Evolutionary conservation across 2,888 invertebrate genomes (phyloP), one percentile per base, ranked within the genome.

Genomic region (Phaonia tiefii): DNA sequence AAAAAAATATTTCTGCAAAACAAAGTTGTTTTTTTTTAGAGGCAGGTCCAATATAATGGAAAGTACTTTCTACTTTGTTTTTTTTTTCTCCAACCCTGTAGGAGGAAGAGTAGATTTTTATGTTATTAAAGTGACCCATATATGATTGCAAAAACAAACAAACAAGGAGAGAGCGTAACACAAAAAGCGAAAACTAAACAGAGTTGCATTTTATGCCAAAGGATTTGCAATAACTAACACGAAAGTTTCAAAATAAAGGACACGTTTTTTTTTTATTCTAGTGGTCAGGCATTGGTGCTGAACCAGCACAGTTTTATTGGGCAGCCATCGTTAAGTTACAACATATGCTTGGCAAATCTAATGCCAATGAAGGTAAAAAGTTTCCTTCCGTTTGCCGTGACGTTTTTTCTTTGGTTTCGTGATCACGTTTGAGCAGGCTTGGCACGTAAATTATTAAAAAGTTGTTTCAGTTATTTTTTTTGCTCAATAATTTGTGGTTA

Each of bases 381-480:
- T 31, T 31, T 31, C 31, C 31, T 5, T 31, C n/a, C n/a, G n/a
- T 31, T 31, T 3, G 31, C 31, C 31, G 8, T 31, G 8, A 31
- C 4, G n/a, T n/a, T n/a, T n/a, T n/a, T n/a, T 31, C 8, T 31
- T 31, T 31, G 8, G 31, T 5, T 8, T 31, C 31, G 31, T 31
- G 31, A 31, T 31, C 31, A 31, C 8, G n/a, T 31, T 31, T 31
- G 8, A 31, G 31, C 31, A 31, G 31, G 31, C 3, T 8, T 5
- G 42, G 69, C 69, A 69, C 69, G 69, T 69, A 69, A 54, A 54
- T 69, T 37, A 69, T 69, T 69, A 69, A 69, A 69, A 54, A 63
- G 42, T 63, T 63, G 17, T 51, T n/a, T n/a, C n/a, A n/a, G 51
- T 51, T 22, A 11, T 51, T 20, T 17, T 63, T 63, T 54, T 25